phyloP scores from a whole-genome alignment of 2,888 invertebrate species.

The Meliscaeva auricollis region DNA sequence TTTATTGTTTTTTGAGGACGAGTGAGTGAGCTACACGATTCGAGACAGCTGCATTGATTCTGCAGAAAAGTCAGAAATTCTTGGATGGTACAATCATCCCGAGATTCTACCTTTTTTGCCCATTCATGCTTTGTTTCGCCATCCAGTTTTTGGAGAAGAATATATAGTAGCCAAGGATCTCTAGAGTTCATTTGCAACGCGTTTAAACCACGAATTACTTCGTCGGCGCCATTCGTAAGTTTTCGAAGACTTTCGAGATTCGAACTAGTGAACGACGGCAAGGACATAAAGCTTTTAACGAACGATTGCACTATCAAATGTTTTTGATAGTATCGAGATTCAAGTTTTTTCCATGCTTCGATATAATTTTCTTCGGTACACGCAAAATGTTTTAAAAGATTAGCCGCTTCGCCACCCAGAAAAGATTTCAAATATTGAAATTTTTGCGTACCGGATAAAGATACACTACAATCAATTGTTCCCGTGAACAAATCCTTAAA shows the following conservation, averaged over 20 bases:
- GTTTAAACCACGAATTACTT: conserved; percentile 31
- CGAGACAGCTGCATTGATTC: conserved; percentile 26
- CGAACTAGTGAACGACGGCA: conserved; percentile 24
- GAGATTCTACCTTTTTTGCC: conserved; percentile 24
- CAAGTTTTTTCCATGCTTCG: conserved; percentile 59
- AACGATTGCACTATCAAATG: conserved; percentile 59
- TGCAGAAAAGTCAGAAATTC: conserved; percentile 22
- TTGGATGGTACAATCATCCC: conserved; percentile 7
- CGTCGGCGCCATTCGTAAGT: conserved; percentile 58
- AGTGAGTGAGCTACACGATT: conserved; percentile 25
- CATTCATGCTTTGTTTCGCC: conserved; percentile 39
- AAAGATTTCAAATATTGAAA: too few species aligned
- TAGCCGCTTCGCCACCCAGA: too few species aligned
- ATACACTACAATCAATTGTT: conserved; percentile 49
- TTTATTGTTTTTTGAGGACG: not conserved
- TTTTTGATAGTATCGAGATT: conserved; percentile 56
- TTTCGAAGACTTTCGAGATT: conserved; percentile 45
- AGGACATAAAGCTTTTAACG: conserved; percentile 53
- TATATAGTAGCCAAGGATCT: conserved; percentile 39
- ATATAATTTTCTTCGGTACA: conserved; percentile 57
- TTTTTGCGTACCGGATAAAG: conserved; percentile 58
- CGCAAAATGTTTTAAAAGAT: conserved; percentile 62
- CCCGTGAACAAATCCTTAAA: conserved; percentile 61
- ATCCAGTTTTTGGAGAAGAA: conserved; percentile 40
- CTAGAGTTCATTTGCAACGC: conserved; percentile 25